phyloP scores from a whole-genome alignment of 1,140 invertebrate genomes.

The Telenomus remus region DNA sequence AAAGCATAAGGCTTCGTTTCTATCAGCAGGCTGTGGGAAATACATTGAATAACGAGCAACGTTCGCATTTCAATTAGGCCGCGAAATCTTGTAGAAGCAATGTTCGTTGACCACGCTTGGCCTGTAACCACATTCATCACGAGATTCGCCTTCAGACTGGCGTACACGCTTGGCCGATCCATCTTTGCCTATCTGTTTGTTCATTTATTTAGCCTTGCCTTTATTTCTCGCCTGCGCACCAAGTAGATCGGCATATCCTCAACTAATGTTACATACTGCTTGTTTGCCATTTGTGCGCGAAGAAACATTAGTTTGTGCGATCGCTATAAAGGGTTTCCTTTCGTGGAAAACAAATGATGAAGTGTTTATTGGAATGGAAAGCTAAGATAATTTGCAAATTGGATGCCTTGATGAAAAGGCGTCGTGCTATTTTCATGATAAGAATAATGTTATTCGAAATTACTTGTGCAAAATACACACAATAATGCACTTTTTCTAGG shows the following conservation, averaged over 20 bases:
- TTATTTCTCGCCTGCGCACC: constrained; percentile 14
- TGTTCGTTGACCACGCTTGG: constrained; percentile 36
- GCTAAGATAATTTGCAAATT: too few relatives aligned
- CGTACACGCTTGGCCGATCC: constrained; percentile 25
- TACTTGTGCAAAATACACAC: too few relatives aligned
- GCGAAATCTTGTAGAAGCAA: constrained; percentile 32
- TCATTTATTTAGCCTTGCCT: constrained; percentile 35
- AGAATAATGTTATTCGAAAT: too few relatives aligned
- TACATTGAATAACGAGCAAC: constrained; percentile 50
- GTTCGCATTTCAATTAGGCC: constrained; percentile 55
- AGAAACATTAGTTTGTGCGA: background rate
- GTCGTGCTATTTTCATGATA: too few relatives aligned
- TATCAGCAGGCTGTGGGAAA: constrained; percentile 40
- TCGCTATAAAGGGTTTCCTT: background rate
- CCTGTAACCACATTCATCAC: constrained; percentile 49
- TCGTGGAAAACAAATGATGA: too few relatives aligned
- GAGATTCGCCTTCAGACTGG: constrained; percentile 35
- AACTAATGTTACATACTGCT: constrained; percentile 6
- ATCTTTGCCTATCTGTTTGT: constrained; percentile 38
- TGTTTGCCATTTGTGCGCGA: constrained; percentile 5
- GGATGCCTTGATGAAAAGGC: too few relatives aligned
- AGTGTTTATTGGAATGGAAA: too few relatives aligned
- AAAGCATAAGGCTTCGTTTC: constrained; percentile 24
- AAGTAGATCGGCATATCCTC: constrained; percentile 34
- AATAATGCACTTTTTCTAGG: too few relatives aligned